Evolutionary conservation across 2,113 vertebrate genomes (phyloP).

Genomic region (Corydoras maculifer): DNA sequence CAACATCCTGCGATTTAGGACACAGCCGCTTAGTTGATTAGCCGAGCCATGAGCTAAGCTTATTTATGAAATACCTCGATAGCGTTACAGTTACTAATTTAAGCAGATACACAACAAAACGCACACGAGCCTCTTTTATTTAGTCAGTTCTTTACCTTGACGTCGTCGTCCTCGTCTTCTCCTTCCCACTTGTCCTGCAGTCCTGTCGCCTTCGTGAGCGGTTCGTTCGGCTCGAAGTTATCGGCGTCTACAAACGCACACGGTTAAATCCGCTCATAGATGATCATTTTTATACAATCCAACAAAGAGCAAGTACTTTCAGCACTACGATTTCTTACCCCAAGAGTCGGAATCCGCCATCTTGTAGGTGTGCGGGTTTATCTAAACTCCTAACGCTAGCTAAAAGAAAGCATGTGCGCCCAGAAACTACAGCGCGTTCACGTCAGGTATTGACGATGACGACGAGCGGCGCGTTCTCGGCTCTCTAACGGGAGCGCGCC

Average conservation of each 20-base stretch:
- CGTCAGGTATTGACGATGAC: slow-evolving; percentile 25
- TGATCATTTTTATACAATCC: no score
- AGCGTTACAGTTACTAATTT: no score
- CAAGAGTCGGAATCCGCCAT: slow-evolving; percentile 79
- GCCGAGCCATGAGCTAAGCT: background rate
- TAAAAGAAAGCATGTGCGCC: slow-evolving; percentile 35
- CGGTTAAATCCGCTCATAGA: slow-evolving; percentile 33
- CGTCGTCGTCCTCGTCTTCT: slow-evolving; percentile 75
- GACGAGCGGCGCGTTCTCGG: slow-evolving; percentile 10
- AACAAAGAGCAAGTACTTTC: background rate
- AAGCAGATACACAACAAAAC: background rate
- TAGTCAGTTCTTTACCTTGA: slow-evolving; percentile 57
- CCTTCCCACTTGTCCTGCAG: slow-evolving; percentile 54
- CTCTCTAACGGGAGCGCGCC: background rate
- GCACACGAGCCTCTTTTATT: background rate
- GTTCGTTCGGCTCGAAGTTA: slow-evolving; percentile 74
- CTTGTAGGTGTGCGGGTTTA: slow-evolving; percentile 62
- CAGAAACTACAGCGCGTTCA: slow-evolving; percentile 1
- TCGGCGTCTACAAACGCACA: slow-evolving; percentile 72
- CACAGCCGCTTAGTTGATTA: background rate
- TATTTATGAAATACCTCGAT: no score
- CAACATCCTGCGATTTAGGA: background rate
- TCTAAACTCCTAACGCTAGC: slow-evolving; percentile 12
- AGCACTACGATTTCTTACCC: slow-evolving; percentile 65
- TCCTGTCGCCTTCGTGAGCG: slow-evolving; percentile 52